A percentile compares a stretch with the other conserved stretches of the same genome.
Conservation (phyloP, 2,888 invertebrate genomes). For the Drosophila nr. fundita region DNA sequence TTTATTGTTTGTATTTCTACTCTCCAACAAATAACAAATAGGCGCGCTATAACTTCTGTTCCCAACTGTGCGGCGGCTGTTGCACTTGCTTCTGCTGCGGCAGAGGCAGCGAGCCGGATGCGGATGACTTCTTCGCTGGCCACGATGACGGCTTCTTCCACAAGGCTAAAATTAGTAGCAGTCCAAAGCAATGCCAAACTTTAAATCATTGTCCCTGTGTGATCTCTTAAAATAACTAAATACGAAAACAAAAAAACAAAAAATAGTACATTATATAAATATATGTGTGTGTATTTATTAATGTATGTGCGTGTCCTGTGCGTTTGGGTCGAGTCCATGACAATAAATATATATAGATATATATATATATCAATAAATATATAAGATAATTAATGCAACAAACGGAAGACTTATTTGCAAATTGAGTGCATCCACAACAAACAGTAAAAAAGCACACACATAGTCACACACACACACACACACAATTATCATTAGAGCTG, state of each 20-base stretch:
- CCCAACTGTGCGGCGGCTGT: constrained; percentile 72
- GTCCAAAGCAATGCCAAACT: constrained; percentile 46
- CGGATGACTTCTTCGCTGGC: constrained; percentile 45
- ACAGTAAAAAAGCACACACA: background rate
- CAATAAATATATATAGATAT: constrained; percentile 45
- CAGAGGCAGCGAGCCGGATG: constrained; percentile 40
- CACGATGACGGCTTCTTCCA: constrained; percentile 45
- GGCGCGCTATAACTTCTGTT: constrained; percentile 82
- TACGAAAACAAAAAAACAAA: constrained; percentile 12
- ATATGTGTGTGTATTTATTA: constrained; percentile 30
- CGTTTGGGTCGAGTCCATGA: constrained; percentile 44
- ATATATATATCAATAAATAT: constrained; percentile 42
- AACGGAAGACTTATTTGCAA: constrained; percentile 40
- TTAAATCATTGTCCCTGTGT: constrained; percentile 70
- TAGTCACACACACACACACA: constrained; percentile 5
- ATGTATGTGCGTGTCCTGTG: constrained; percentile 28
- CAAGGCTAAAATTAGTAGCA: constrained; percentile 41
- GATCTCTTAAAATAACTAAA: constrained; percentile 54
- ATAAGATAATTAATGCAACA: constrained; percentile 35
- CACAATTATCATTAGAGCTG: constrained; percentile 11
- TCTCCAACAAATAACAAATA: constrained; percentile 65
- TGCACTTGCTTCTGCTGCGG: constrained; percentile 53
- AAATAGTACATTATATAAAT: constrained; percentile 26
- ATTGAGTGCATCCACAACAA: constrained; percentile 20
- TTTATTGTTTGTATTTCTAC: constrained; percentile 73